A percentile compares a stretch with the other conserved stretches of the same genome.
phyloP scores from a whole-genome alignment of 2,888 invertebrate genomes.

The Chrysotoxum bicinctum region DNA sequence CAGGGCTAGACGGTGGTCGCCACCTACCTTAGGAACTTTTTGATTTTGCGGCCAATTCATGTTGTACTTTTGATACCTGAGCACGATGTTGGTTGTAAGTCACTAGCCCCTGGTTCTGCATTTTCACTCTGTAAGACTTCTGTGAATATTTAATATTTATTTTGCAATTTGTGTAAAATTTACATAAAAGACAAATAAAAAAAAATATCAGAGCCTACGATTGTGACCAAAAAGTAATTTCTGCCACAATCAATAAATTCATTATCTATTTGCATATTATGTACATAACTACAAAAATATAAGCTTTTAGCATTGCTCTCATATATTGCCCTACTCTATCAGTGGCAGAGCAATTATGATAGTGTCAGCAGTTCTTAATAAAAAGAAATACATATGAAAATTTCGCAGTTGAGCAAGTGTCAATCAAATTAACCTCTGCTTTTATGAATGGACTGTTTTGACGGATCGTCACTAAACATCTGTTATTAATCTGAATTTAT shows the following conservation, averaged over 20 bases:
- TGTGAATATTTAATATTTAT: too few species aligned
- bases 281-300: neutral
- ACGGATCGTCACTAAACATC: conserved; percentile 56
- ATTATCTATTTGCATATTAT: conserved; percentile 8
- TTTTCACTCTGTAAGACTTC: too few species aligned
- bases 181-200: neutral
- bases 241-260: conserved; percentile 1
- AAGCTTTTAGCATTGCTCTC: neutral
- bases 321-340: neutral
- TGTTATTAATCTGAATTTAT: conserved; percentile 10
- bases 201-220: neutral
- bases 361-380: conserved; percentile 25
- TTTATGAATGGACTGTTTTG: conserved; percentile 68
- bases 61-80: too few species aligned
- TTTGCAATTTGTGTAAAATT: too few species aligned
- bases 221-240: neutral
- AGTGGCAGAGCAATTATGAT: conserved; percentile 4
- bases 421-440: conserved; percentile 71
- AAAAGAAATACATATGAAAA: conserved; percentile 38
- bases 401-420: conserved; percentile 54
- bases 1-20: too few species aligned
- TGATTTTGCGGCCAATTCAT: too few species aligned
- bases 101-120: too few species aligned
- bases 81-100: too few species aligned
- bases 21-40: too few species aligned